These are phyloP conservation scores for Galleria mellonella DNA, from an alignment of 1,140 invertebrate species.

Conservation along the genomic window DNA sequence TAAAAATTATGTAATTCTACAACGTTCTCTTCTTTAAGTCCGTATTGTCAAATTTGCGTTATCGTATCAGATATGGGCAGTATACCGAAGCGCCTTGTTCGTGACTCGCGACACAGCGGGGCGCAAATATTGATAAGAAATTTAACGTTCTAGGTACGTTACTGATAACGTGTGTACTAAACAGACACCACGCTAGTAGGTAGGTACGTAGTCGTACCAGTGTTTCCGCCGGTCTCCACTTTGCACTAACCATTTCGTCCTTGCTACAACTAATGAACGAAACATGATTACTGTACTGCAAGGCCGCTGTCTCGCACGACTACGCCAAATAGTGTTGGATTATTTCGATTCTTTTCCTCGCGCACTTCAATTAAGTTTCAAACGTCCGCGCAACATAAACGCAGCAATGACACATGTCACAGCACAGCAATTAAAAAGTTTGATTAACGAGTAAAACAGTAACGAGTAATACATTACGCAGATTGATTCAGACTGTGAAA, in stretches of 20 bases:
- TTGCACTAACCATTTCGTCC: slow-evolving; percentile 4
- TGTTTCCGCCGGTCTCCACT: not conserved
- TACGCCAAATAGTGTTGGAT: no score
- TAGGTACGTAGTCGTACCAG: not conserved
- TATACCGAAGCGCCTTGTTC: not conserved
- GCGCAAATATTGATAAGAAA: not conserved
- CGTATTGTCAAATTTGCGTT: no score
- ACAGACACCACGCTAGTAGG: no score
- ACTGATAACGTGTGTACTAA: not conserved
- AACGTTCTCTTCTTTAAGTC: no score
- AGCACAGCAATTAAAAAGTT: not conserved
- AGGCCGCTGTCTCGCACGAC: no score
- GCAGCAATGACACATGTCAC: not conserved
- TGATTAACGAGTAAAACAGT: not conserved
- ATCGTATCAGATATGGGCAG: not conserved
- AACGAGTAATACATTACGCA: no score
- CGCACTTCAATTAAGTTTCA: no score
- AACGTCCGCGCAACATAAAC: not conserved
- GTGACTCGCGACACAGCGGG: not conserved
- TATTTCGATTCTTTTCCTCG: no score
- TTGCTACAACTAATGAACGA: slow-evolving; percentile 5
- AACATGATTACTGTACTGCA: slow-evolving; percentile 1
- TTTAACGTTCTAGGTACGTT: not conserved
- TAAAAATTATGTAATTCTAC: no score
- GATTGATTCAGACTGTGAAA: no score